Base-by-base conservation (phyloP, 2,113 vertebrate species). In the Paramisgurnus dabryanus region DNA sequence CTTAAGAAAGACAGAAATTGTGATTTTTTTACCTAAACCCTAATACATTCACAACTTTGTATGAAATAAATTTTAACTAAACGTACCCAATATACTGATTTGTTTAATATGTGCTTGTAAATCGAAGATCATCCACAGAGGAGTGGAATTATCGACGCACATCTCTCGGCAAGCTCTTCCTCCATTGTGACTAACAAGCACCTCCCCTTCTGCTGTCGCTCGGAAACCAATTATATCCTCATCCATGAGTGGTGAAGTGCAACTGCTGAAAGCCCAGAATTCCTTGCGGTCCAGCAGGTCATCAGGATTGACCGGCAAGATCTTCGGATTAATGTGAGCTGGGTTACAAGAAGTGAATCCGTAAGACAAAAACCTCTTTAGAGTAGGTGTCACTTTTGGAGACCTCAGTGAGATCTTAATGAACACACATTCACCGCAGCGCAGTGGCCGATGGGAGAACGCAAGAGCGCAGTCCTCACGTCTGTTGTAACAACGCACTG, bases 101-200 rank as follows among this genome's bases (percentile, higher is more conserved):
- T 98, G 96, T 74, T 93, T 94, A 87, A 96, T 83, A n/a, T 93
- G 89, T 0, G 94, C 93, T 0, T 96, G 95, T 74, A 98, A 93
- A 78, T 95, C 85, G 75, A 94, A 98, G 91, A 98, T 93, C 95
- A 98, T 97, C 96, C 96, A 98, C n/a, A 98, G 94, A 2, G 96
- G 97, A 79, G 95, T 95, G 68, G 96, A 96, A 89, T 93, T 94
- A 83, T 98, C 97, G 50, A 96, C 92, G 67, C 94, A 98, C 76
- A 97, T 93, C 89, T 95, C 95, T 95, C 95, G 93, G 89, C 95
- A 96, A 0, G 92, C 86, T 43, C 91, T 84, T 0, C 87, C 61
- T 2, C 96, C 96, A 0, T 98, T 98, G 82, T 95, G 95, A 88
- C 94, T 97, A 86, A 97, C 87, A 76, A 94, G 90, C 83, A 98